phyloP scores from a whole-genome alignment of 2,797 vertebrate species.

The Alca torda region DNA sequence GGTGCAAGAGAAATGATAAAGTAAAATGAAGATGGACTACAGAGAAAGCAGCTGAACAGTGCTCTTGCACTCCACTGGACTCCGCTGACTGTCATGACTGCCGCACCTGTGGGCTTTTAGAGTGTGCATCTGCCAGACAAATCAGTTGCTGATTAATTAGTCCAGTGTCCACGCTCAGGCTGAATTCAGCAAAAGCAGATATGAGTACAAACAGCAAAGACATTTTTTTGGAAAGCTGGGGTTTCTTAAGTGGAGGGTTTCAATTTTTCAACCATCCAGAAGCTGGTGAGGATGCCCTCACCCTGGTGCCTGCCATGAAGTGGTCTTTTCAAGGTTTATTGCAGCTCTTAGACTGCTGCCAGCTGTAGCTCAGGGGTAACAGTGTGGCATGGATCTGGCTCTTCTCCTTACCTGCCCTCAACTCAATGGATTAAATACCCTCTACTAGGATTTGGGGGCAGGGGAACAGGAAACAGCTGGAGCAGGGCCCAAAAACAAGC shows the following conservation, averaged over 20 bases:
- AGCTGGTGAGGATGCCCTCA: background rate
- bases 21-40: background rate
- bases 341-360: background rate
- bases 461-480: background rate
- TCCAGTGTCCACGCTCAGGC: background rate
- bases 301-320: background rate
- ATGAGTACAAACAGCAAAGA: background rate
- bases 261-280: background rate
- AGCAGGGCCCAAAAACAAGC: background rate
- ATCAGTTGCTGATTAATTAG: background rate
- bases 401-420: background rate
- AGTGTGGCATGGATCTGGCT: background rate
- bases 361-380: background rate
- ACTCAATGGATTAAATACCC: background rate
- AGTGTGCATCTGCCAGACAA: background rate
- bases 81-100: background rate
- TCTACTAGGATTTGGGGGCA: background rate
- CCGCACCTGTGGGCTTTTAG: background rate
- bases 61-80: background rate
- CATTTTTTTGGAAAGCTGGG: background rate
- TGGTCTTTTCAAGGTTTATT: background rate
- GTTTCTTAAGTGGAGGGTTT: background rate
- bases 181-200: background rate
- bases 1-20: background rate
- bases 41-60: background rate